These are phyloP conservation scores for Phasianus colchicus DNA, from an alignment of 2,113 vertebrate genomes.

Conservation along the genomic window DNA sequence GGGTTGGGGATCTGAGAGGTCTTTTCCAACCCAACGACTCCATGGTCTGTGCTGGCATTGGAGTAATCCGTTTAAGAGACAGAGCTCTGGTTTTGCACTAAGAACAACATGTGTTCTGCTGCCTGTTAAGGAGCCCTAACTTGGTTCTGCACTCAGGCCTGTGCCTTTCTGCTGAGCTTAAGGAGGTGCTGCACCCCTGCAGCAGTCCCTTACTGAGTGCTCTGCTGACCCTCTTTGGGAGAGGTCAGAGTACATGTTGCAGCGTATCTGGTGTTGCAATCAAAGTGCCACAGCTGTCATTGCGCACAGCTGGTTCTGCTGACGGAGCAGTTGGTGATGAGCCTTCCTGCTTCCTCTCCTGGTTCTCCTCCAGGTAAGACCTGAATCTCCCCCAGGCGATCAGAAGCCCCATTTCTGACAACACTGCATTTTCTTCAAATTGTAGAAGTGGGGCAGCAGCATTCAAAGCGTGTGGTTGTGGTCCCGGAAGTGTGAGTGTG, in stretches of 20 bases:
- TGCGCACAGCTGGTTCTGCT: not conserved
- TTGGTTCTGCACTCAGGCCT: fast-evolving
- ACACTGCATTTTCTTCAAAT: not conserved
- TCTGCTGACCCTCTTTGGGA: not conserved
- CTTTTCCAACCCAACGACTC: not conserved
- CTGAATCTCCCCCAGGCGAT: not conserved
- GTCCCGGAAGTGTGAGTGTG: not conserved
- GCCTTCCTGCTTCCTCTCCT: not conserved
- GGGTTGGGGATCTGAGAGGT: not conserved
- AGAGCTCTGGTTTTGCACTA: not conserved
- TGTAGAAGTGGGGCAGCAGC: not conserved
- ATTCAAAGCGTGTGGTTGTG: not conserved
- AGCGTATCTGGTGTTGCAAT: not conserved
- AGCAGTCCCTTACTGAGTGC: fast-evolving
- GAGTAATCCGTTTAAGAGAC: not conserved
- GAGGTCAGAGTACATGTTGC: not conserved
- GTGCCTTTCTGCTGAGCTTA: fast-evolving
- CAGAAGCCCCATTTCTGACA: not conserved
- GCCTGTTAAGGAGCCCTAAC: not conserved
- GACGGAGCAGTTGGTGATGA: not conserved
- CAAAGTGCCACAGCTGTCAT: not conserved
- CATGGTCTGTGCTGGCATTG: not conserved
- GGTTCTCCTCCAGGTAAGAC: not conserved
- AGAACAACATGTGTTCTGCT: fast-evolving
- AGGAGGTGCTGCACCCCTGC: fast-evolving